phyloP scores from a whole-genome alignment of 64 coral and sea anemone genomes.

The Acropora tenuis region DNA sequence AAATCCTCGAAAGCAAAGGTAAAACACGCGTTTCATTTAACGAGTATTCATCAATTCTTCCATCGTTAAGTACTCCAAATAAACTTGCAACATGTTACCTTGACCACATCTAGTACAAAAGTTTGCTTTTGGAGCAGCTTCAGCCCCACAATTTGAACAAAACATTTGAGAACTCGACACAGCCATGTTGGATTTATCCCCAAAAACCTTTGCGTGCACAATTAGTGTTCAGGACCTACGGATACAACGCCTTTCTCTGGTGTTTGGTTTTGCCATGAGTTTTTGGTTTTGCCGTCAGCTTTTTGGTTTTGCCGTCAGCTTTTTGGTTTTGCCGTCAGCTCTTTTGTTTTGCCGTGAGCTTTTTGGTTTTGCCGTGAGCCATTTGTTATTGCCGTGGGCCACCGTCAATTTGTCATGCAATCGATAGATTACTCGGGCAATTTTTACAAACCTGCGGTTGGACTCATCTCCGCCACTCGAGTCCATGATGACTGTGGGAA shows the following conservation, averaged over 20 bases:
- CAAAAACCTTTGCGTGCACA: neutral
- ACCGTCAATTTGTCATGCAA: no score
- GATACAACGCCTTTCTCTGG: neutral
- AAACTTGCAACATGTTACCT: constrained; percentile 1
- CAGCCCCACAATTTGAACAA: constrained; percentile 39
- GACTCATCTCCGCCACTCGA: no score
- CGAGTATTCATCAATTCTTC: neutral
- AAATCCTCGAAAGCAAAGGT: constrained; percentile 11
- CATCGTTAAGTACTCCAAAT: neutral
- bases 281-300: constrained; percentile 14
- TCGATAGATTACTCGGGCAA: no score
- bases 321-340: neutral
- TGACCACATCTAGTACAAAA: constrained; percentile 43
- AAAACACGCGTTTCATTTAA: constrained; percentile 1
- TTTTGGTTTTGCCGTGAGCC: no score
- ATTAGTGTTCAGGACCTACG: neutral
- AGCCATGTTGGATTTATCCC: neutral
- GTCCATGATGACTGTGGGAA: no score
- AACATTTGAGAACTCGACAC: constrained; percentile 13
- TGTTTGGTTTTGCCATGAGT: constrained; percentile 16
- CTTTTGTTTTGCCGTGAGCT: neutral
- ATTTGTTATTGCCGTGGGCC: no score
- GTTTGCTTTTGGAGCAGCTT: neutral
- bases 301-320: constrained; percentile 15
- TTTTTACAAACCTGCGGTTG: no score